Evolutionary conservation across 2,888 invertebrate species (phyloP).

Genomic region (Mythimna albipuncta): DNA sequence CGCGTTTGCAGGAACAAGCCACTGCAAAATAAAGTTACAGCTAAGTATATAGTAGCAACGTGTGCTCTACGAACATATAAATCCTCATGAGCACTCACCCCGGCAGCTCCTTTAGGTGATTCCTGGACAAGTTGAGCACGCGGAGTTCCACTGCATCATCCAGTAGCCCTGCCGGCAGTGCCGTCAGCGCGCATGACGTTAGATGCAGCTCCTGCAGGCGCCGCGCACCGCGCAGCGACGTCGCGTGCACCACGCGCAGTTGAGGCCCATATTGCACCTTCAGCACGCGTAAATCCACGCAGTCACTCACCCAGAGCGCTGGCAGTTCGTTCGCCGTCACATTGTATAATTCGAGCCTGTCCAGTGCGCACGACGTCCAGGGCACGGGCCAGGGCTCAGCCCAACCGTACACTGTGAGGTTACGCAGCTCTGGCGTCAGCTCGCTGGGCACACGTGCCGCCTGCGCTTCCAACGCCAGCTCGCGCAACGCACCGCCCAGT

Average conservation of each 20-base stretch:
- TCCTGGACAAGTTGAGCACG: conserved; percentile 61
- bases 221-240: conserved; percentile 22
- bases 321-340: conserved; percentile 14
- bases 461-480: conserved; percentile 23
- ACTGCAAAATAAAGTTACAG: conserved; percentile 41
- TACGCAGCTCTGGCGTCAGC: conserved; percentile 40
- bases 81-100: conserved; percentile 55
- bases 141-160: conserved; percentile 50
- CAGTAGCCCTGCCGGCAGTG: conserved; percentile 64
- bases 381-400: conserved; percentile 46
- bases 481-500: conserved; percentile 24
- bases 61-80: not conserved
- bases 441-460: conserved; percentile 30
- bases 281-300: conserved; percentile 18
- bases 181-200: conserved; percentile 23
- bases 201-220: conserved; percentile 23
- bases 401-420: conserved; percentile 48
- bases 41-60: not conserved
- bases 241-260: not conserved
- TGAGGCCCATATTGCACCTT: not conserved
- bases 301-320: conserved; percentile 26
- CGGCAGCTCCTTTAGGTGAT: conserved; percentile 63
- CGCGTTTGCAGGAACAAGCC: conserved; percentile 56
- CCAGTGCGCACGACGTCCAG: conserved; percentile 40
- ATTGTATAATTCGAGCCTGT: conserved; percentile 35